Conservation (phyloP, 2,113 vertebrate genomes). For the Rallus limicola region DNA sequence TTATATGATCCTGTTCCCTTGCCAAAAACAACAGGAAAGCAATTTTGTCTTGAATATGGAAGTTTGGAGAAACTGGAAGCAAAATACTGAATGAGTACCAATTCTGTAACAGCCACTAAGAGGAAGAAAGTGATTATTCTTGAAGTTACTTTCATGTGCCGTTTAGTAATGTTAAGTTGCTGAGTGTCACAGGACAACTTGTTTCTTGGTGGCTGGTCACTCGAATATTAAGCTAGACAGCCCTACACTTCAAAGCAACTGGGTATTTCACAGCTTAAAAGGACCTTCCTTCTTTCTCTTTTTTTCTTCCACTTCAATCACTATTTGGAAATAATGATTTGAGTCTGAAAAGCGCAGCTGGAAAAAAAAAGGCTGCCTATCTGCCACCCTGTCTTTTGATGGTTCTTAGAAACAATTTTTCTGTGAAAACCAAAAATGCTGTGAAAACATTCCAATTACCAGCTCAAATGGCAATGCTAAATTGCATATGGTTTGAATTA, state of each 20-base stretch:
- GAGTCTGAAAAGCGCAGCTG: neutral
- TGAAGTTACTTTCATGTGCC: neutral
- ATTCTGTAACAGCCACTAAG: neutral
- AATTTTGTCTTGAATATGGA: neutral
- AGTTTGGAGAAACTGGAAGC: neutral
- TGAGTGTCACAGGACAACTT: neutral
- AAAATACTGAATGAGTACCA: neutral
- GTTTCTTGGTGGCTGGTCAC: neutral
- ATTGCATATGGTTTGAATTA: neutral
- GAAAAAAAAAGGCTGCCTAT: neutral
- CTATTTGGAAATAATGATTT: neutral
- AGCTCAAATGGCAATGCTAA: neutral
- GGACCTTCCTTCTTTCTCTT: neutral
- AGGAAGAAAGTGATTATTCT: neutral
- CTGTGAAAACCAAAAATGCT: neutral
- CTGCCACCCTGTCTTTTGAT: neutral
- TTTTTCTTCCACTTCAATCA: neutral
- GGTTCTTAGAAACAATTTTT: neutral
- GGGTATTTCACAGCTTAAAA: neutral
- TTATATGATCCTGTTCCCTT: neutral
- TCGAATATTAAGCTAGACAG: neutral
- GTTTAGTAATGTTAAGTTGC: neutral
- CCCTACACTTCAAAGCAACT: neutral
- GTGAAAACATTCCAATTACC: neutral
- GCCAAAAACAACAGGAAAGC: neutral